Base-by-base conservation (phyloP, 2,113 vertebrate species). In the Nothobranchius kuhntae region DNA sequence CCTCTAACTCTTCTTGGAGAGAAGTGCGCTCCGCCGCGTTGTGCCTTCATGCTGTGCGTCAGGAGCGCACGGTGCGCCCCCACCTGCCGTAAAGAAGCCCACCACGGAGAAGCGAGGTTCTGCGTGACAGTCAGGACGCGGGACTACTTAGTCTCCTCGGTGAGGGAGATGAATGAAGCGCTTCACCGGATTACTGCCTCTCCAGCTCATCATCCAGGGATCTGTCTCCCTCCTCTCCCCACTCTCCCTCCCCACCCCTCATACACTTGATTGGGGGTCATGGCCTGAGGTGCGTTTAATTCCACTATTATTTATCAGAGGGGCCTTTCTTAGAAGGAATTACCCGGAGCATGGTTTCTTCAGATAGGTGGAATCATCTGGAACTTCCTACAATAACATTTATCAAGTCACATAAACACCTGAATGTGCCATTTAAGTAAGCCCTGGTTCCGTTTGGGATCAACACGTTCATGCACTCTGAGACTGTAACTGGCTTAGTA, bases 401-500 rank as follows among this genome's bases (percentile, higher is more conserved):
- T 21, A 21, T 21, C 21, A 21, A 21, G 21, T 21, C 21, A 21
- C 21, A 21, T 1, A 21, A 21, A 21, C 21, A 21, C 21, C 21
- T 21, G 21, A 21, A 26, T 38, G 15, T 8, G n/a, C 3, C 17
- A 8, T 15, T 8, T 66, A 35, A 67, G 67, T 53, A 35, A 24
- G 12, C 35, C n/a, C 13, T 48, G 0, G 1, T 46, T 47, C 17
- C 46, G 55, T 38, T 58, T 73, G 70, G 66, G 53, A 72, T 87
- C 66, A 67, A 75, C 56, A 46, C 60, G 80, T 57, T 53, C 51
- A 38, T 60, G 47, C 36, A 26, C 40, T 17, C 48, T 62, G 61
- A 69, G 58, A 68, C 78, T 75, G 53, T 90, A 90, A 90, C 89
- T 87, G 85, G 78, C 82, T 91, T 87, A 90, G 62, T 55, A 50